Evolutionary conservation across 2,113 vertebrate genomes (phyloP), one percentile per base, ranked within the genome.

Genomic region (Aspidoscelis tigris): DNA sequence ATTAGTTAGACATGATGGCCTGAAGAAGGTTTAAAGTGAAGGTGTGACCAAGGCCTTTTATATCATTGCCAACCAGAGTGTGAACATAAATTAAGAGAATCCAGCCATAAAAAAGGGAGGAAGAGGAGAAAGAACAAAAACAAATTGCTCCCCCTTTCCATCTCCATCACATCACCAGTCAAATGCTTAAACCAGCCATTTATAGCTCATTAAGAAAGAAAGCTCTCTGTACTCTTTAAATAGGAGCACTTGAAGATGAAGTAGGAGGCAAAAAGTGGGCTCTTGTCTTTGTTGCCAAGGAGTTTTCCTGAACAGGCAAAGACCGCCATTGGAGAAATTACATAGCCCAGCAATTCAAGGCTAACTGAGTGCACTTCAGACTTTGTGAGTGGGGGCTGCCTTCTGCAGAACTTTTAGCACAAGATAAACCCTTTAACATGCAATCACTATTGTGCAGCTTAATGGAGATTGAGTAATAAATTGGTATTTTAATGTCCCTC

Each of bases 241-340:
- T 79, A 79, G 58, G 43, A 73, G 76, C 70, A 64, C 77, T 84
- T 21, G 58, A 84, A 84, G 55, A 73, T 80, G 44, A 79, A 85
- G 69, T 50, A 65, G 76, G 80, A 58, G 55, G 76, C 79, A n/a
- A n/a, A 84, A 84, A 73, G 76, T 79, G 76, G 79, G 69, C 77
- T 79, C 76, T 84, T 65, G 55, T 73, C 68, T 84, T 84, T 80
- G 83, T 85, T 85, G 76, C 77, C 65, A 85, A 80, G 76, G 70
- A 65, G 69, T 41, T 80, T 84, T 50, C 74, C 43, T 73, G n/a
- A 43, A 73, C 44, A 66, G 58, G 71, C 41, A 73, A 84, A 68
- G 78, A 71, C n/a, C 14, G 76, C 44, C 53, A 11, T 80, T 66
- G 77, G 26, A 43, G 21, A 85, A 85, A 85, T 85, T 80, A 84